Conservation (phyloP, 2,113 vertebrate species). For the Ctenomys sociabilis region DNA sequence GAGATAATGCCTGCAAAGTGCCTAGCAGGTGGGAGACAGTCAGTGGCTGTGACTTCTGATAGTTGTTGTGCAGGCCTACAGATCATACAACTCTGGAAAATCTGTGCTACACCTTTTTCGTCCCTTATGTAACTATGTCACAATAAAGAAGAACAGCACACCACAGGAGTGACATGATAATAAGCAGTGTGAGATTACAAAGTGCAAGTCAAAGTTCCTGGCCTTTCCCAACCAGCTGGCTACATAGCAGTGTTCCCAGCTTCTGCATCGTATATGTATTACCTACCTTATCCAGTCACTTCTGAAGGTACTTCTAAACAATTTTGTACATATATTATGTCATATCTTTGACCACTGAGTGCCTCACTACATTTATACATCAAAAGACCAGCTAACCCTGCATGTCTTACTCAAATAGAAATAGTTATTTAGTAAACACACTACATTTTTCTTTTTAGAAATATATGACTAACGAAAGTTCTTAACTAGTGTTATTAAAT, state of each 20-base stretch:
- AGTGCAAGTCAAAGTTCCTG: background rate
- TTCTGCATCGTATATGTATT: background rate
- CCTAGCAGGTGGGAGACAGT: background rate
- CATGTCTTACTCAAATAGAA: background rate
- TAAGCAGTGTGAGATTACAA: background rate
- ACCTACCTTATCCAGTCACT: background rate
- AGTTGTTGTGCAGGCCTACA: background rate
- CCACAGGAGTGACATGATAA: background rate
- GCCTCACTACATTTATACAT: background rate
- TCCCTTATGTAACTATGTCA: background rate
- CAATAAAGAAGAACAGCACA: background rate
- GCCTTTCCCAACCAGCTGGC: background rate
- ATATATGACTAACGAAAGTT: conserved; percentile 61
- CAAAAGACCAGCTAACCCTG: background rate
- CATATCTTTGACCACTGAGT: background rate
- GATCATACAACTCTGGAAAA: background rate
- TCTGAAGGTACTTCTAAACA: background rate
- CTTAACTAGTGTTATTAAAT: conserved; percentile 66
- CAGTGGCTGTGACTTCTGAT: background rate
- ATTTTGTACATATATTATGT: background rate
- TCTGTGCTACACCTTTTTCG: background rate
- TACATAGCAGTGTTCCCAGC: background rate
- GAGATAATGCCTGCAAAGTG: background rate
- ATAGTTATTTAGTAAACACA: background rate
- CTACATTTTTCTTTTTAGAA: conserved; percentile 44